Evolutionary conservation across 2,888 invertebrate species (phyloP), one percentile per base, ranked within the genome.

Genomic region (Conops quadrifasciatus): DNA sequence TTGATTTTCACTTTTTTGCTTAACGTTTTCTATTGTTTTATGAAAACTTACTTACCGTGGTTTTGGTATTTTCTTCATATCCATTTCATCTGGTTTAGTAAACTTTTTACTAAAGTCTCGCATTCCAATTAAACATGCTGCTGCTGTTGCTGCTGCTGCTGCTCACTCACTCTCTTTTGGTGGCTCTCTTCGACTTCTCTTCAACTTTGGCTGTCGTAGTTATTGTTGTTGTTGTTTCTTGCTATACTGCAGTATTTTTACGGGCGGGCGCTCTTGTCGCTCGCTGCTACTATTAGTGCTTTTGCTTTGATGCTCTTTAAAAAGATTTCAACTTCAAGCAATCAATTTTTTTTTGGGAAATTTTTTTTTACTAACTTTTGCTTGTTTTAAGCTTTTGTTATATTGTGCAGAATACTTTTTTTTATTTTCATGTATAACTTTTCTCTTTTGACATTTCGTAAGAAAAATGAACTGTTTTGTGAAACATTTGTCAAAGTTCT

Each of bases 1-100:
- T 13, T 26, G 15, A 16, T 45, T 53, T 26, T 58, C 26, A 24
- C 19, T 26, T 36, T 24, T 45, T 30, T 62, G 15, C 19, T 49
- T 11, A 19, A 11, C 36, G 9, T 36, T 36, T 36, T n/a, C n/a
- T 36, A 36, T 36, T 36, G 9, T 36, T 36, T 36, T 58, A 58
- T 58, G 24, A 26, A 64, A 68, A 76, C 80, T 80, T 74, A 80
- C 80, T 79, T 74, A 80, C 80, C 80, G 80, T 78, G 79, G 77
- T 78, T 80, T 80, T 77, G 78, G 77, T 77, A 78, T 76, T 77
- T 79, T 80, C 75, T 79, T 80, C 78, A 79, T 77, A 77, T 80
- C 80, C 79, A 79, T 79, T 76, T 78, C 80, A 79, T 78, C 77
- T 75, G 78, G 75, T 76, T 78, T 77, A 76, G 77, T 77, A 75